These are phyloP conservation scores for Plecotus auritus DNA, from an alignment of 2,113 vertebrate species.

Conservation along the genomic window DNA sequence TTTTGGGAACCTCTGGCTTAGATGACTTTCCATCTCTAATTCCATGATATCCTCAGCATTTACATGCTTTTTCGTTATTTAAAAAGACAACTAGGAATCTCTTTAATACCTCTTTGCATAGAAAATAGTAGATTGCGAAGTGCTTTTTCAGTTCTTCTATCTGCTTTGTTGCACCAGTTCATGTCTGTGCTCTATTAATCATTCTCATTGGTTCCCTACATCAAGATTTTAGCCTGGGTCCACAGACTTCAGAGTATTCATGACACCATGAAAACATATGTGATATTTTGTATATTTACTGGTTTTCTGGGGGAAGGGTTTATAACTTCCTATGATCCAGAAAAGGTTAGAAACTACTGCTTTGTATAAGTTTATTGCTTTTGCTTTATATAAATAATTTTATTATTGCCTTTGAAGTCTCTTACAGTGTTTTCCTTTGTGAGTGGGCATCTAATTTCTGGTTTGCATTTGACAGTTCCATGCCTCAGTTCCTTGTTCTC, in stretches of 20 bases:
- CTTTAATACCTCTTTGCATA: background rate
- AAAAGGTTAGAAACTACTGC: conserved; percentile 16
- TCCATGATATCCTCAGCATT: background rate
- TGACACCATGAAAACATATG: background rate
- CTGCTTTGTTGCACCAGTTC: background rate
- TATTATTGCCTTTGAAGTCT: background rate
- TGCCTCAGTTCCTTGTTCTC: background rate
- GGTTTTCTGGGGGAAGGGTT: background rate
- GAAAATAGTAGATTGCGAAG: background rate
- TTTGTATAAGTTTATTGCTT: conserved; percentile 20
- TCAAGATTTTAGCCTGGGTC: background rate
- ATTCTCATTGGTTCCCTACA: background rate
- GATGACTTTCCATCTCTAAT: background rate
- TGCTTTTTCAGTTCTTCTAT: background rate
- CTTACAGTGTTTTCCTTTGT: conserved; percentile 19
- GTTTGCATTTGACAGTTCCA: background rate
- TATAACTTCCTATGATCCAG: background rate
- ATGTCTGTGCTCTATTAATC: background rate
- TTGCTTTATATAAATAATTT: conserved; percentile 22
- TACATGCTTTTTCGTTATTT: conserved; percentile 16
- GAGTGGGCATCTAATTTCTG: background rate
- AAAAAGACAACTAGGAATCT: conserved; percentile 28
- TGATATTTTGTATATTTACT: background rate
- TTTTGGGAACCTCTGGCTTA: conserved; percentile 21
- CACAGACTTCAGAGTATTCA: background rate